Percentiles rank a stretch among this genome's conserved stretches.
phyloP scores from a whole-genome alignment of 2,888 invertebrate species.

The Microctonus aethiopoides region DNA sequence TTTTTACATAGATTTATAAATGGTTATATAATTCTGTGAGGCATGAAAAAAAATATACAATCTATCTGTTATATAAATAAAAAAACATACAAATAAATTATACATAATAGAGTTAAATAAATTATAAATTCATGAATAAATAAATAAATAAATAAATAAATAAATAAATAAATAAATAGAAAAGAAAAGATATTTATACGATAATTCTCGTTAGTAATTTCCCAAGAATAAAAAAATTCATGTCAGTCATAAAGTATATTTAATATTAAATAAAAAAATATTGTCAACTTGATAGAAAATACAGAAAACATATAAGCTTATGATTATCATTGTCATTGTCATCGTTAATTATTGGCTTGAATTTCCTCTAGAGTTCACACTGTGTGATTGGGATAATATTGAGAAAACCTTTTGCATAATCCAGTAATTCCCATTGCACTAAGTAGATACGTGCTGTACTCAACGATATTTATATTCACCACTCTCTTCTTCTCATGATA shows the following conservation, averaged over 20 bases:
- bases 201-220: too few species aligned
- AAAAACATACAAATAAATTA: too few species aligned
- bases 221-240: too few species aligned
- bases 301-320: neutral
- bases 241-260: neutral
- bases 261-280: neutral
- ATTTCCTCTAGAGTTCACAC: neutral
- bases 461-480: neutral
- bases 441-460: neutral
- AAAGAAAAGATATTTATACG: too few species aligned
- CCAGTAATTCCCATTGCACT: neutral
- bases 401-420: conserved; percentile 3
- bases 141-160: too few species aligned
- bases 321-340: neutral
- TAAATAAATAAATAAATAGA: too few species aligned
- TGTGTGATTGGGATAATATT: neutral
- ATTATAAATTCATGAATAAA: too few species aligned
- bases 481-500: neutral
- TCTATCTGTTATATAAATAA: too few species aligned
- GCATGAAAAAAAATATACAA: too few species aligned
- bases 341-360: neutral
- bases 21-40: neutral
- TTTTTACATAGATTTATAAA: too few species aligned
- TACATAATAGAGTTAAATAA: too few species aligned
- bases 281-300: neutral